These are phyloP conservation scores for Harpalus rufipes DNA, from an alignment of 2,888 invertebrate genomes.

Conservation along the genomic window DNA sequence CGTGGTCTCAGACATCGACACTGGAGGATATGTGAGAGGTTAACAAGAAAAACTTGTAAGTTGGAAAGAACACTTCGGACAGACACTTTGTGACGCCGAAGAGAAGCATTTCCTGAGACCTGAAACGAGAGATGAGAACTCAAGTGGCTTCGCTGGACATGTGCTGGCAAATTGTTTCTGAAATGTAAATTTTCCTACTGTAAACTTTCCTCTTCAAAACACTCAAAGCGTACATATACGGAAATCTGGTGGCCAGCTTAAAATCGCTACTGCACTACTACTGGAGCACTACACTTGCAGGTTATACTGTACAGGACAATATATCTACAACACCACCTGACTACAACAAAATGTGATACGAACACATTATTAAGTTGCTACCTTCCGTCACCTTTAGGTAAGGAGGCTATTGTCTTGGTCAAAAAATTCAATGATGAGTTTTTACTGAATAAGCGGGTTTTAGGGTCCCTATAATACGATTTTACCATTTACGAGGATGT, in stretches of 20 bases:
- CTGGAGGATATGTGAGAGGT: constrained; percentile 18
- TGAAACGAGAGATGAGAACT: constrained; percentile 8
- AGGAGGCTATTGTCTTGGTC: too few species aligned
- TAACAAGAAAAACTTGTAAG: constrained; percentile 64
- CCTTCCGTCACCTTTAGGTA: too few species aligned
- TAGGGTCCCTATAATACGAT: too few species aligned
- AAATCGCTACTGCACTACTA: too few species aligned
- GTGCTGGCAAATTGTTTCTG: constrained; percentile 14
- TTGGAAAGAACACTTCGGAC: constrained; percentile 44
- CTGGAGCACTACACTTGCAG: too few species aligned
- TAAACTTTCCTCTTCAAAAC: constrained; percentile 5
- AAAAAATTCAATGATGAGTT: too few species aligned
- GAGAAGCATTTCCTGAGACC: constrained; percentile 25
- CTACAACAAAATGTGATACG: too few species aligned
- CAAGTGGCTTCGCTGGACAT: constrained; percentile 35
- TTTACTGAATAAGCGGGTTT: too few species aligned
- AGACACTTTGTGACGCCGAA: constrained; percentile 23
- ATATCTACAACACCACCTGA: too few species aligned
- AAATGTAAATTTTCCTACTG: constrained; percentile 38
- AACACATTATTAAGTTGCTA: too few species aligned
- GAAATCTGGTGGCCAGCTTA: neutral
- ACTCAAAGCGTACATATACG: neutral
- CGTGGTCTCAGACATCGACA: neutral
- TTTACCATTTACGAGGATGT: too few species aligned
- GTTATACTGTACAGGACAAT: too few species aligned